phyloP scores from a whole-genome alignment of 2,888 invertebrate genomes.

The Crocallis elinguaria region DNA sequence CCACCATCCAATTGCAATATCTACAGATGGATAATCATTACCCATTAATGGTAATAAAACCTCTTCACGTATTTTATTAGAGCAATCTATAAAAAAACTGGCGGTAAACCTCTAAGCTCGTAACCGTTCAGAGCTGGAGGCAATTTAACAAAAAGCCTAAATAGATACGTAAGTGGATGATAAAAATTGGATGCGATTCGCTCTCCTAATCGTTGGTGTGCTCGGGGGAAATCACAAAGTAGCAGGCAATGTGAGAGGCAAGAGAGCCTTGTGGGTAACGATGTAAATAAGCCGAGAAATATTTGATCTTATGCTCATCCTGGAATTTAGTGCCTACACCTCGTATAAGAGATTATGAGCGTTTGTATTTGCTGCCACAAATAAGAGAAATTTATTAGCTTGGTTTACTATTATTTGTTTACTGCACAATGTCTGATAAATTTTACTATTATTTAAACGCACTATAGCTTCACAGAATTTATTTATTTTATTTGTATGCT shows the following conservation, averaged over 20 bases:
- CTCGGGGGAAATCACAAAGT: constrained; percentile 70
- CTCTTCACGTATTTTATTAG: constrained; percentile 22
- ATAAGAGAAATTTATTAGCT: too few relatives aligned
- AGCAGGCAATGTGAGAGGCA: constrained; percentile 26
- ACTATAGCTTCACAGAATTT: too few relatives aligned
- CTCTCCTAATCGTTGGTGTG: constrained; percentile 59
- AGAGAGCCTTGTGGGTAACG: constrained; percentile 19
- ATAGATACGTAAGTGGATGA: constrained; percentile 63
- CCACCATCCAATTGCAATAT: constrained; percentile 3
- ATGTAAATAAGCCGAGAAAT: constrained; percentile 22
- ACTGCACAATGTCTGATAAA: too few relatives aligned
- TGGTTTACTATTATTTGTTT: too few relatives aligned
- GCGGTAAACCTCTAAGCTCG: constrained; percentile 37
- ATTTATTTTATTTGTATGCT: too few relatives aligned
- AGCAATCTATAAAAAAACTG: constrained; percentile 38
- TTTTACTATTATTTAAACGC: too few relatives aligned
- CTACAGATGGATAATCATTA: constrained; percentile 12
- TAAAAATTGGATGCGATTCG: constrained; percentile 76
- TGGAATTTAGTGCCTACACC: not conserved
- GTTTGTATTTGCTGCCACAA: too few relatives aligned
- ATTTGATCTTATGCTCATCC: constrained; percentile 17
- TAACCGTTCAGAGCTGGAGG: constrained; percentile 45
- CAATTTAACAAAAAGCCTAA: constrained; percentile 62
- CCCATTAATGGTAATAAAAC: constrained; percentile 24
- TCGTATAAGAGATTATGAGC: too few relatives aligned